Base-by-base conservation (phyloP, 2,113 vertebrate species). In the Mellivora capensis region DNA sequence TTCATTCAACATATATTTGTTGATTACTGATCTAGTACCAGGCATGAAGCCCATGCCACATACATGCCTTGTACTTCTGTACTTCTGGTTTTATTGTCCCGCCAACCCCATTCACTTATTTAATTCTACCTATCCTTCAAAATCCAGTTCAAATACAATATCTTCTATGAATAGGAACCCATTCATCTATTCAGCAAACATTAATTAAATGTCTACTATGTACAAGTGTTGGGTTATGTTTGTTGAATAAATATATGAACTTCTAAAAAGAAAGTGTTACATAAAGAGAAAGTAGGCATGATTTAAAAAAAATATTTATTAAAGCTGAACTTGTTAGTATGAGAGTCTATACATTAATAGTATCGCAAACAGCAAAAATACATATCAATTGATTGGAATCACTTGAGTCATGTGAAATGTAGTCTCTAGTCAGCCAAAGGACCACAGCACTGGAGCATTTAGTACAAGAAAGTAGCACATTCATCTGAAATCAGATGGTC, bases 221-320 rank as follows among this genome's bases (percentile, higher is more conserved):
- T 85, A 85, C 47, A 80, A 93, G 94, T 67, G 87, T 64, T 93
- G 37, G 62, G 31, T 62, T 81, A 80, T 92, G 54, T 87, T 96
- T 98, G 69, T 93, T 94, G 72, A 87, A 93, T 87, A 98, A 98
- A 97, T 47, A 91, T 27, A 89, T 13, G 82, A 42, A 15, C 42
- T 76, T 67, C 71, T 93, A 62, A 93, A 87, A 90, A 91, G 83
- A 83, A 89, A 90, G 18, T 71, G n/a, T 85, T 52, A 52, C 61
- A 91, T 86, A 86, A 95, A 94, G 80, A 91, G 62, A 97, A 93
- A 69, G 20, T 25, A 79, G 79, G 79, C 39, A 47, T 47, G 39
- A 96, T 87, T 76, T 2, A 47, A 77, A 52, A 91, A 97, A 80
- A 29, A 76, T n/a, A 49, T 13, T 87, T 37, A 64, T 80, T 90